Percentiles rank a stretch among this genome's conserved stretches.
Conservation (phyloP, 53 echinoderm and acorn worm species). For the Hippasteria phrygiana region DNA sequence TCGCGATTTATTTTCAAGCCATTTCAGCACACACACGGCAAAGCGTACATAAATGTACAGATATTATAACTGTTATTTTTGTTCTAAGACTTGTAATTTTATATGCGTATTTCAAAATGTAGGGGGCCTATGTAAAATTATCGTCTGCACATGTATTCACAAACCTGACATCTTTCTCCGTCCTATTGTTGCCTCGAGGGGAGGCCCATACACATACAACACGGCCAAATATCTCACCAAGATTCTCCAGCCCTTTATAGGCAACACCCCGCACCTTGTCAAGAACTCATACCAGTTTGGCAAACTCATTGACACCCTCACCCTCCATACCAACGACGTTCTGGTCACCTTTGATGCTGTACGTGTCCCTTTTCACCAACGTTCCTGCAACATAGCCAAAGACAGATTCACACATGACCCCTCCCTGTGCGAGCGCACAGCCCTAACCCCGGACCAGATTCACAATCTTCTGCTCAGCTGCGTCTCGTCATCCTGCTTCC, state of each 20-base stretch:
- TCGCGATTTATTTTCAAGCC: too few relatives aligned
- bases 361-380: neutral
- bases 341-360: neutral
- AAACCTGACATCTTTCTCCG: too few relatives aligned
- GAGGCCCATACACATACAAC: constrained; percentile 14
- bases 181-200: neutral
- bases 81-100: too few relatives aligned
- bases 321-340: neutral
- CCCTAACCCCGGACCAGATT: neutral
- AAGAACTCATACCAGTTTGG: constrained; percentile 15
- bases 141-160: too few relatives aligned
- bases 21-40: too few relatives aligned
- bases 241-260: constrained; percentile 28
- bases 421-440: neutral
- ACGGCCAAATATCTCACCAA: neutral
- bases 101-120: too few relatives aligned
- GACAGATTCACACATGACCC: neutral
- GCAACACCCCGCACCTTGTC: constrained; percentile 14
- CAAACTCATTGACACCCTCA: neutral
- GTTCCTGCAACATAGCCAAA: neutral
- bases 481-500: neutral
- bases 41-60: too few relatives aligned
- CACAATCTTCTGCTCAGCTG: neutral
- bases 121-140: too few relatives aligned
- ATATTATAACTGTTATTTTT: too few relatives aligned